Conservation (phyloP, 2,888 invertebrate species). For the Cantharis lateralis region DNA sequence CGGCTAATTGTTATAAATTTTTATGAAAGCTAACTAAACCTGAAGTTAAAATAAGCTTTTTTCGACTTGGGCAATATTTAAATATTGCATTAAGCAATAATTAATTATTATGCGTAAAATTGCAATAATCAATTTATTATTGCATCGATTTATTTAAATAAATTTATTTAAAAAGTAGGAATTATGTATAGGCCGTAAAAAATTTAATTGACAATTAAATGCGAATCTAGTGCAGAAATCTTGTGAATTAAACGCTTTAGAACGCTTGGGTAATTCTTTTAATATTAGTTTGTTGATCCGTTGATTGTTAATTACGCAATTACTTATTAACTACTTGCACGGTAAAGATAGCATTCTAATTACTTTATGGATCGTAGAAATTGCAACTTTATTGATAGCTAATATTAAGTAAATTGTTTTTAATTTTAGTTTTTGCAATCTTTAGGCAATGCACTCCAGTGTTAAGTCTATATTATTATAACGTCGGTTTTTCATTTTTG, state of each 20-base stretch:
- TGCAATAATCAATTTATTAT: neutral
- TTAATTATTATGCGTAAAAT: neutral
- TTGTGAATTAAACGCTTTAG: neutral
- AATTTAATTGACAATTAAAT: slow-evolving; percentile 1
- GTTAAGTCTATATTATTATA: no score
- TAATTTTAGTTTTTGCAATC: neutral
- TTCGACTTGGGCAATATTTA: no score
- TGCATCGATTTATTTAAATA: neutral
- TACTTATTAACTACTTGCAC: neutral
- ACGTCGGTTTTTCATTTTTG: neutral
- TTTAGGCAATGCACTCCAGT: neutral
- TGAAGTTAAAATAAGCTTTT: neutral
- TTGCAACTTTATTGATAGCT: slow-evolving; percentile 1
- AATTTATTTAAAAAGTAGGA: neutral
- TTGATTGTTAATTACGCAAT: neutral
- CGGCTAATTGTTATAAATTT: neutral
- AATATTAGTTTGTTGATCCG: neutral
- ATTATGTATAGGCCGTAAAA: neutral
- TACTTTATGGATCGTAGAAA: neutral
- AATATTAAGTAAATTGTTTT: neutral
- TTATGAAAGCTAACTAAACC: neutral
- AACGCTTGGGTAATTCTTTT: neutral
- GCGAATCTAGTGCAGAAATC: slow-evolving; percentile 2
- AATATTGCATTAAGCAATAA: neutral
- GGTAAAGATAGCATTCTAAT: neutral